A percentile compares a stretch with the other conserved stretches of the same genome.
phyloP scores from a whole-genome alignment of 2,888 invertebrate species.

The Trichogramma dendrolimi region DNA sequence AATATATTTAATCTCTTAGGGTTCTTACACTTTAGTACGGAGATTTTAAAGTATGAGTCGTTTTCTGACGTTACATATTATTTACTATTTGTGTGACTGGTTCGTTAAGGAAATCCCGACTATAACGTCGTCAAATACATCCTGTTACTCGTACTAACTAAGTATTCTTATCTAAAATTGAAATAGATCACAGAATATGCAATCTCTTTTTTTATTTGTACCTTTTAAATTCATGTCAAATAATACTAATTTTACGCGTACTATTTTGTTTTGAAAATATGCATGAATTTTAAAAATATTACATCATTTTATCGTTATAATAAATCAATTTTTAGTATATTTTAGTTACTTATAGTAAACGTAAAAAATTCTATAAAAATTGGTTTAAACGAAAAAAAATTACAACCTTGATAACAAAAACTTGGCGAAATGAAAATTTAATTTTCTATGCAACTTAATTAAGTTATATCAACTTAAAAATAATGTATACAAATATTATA shows the following conservation, averaged over 20 bases:
- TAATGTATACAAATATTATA: no score
- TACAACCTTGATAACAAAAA: no score
- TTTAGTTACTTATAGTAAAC: no score
- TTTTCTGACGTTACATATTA: conserved; percentile 2
- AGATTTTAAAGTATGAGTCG: conserved; percentile 9
- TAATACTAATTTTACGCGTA: no score
- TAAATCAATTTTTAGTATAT: no score
- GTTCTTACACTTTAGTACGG: conserved; percentile 18
- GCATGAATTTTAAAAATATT: no score
- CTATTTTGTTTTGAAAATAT: no score
- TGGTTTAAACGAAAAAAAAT: no score
- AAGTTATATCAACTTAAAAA: neutral
- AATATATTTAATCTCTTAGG: conserved; percentile 22
- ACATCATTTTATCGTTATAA: no score
- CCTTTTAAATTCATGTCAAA: neutral
- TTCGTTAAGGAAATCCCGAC: conserved; percentile 14
- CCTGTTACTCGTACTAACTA: conserved; percentile 20
- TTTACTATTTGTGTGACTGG: conserved; percentile 9
- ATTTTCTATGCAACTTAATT: no score
- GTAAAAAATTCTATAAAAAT: no score
- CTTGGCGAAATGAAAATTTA: no score
- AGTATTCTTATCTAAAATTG: conserved; percentile 12
- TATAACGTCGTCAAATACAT: conserved; percentile 24
- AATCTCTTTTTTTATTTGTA: conserved; percentile 14
- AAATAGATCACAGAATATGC: conserved; percentile 25